These are phyloP conservation scores for Pteruthius melanotis DNA, from an alignment of 2,113 vertebrate species.

Conservation along the genomic window DNA sequence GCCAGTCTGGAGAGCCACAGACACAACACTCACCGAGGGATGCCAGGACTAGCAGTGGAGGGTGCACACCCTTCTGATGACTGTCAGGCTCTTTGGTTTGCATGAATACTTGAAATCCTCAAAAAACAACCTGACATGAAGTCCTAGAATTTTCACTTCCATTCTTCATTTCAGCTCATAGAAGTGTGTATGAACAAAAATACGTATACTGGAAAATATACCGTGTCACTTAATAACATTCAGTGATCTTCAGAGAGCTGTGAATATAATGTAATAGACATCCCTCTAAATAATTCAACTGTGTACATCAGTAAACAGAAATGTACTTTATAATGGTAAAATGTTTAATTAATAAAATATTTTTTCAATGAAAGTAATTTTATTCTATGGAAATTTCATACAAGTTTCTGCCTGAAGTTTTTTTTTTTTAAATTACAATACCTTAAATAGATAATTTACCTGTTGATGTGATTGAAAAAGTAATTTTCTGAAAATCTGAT, in stretches of 20 bases:
- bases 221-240: background rate
- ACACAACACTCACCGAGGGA: fast-evolving
- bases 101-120: background rate
- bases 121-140: background rate
- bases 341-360: background rate
- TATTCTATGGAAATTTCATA: background rate
- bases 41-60: background rate
- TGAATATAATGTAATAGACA: background rate
- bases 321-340: background rate
- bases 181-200: background rate
- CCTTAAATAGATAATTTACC: background rate
- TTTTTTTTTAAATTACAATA: background rate
- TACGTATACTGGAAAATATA: background rate
- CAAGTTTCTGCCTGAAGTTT: background rate
- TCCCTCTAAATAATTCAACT: background rate
- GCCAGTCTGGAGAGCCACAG: background rate
- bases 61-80: background rate
- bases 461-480: background rate
- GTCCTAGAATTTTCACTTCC: background rate
- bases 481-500: background rate
- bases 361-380: background rate
- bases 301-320: background rate
- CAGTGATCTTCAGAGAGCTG: background rate
- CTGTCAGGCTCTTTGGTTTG: background rate
- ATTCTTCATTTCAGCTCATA: background rate